Evolutionary conservation across 2,797 vertebrate genomes (phyloP).

Genomic region (Percopsis omiscomaycus): DNA sequence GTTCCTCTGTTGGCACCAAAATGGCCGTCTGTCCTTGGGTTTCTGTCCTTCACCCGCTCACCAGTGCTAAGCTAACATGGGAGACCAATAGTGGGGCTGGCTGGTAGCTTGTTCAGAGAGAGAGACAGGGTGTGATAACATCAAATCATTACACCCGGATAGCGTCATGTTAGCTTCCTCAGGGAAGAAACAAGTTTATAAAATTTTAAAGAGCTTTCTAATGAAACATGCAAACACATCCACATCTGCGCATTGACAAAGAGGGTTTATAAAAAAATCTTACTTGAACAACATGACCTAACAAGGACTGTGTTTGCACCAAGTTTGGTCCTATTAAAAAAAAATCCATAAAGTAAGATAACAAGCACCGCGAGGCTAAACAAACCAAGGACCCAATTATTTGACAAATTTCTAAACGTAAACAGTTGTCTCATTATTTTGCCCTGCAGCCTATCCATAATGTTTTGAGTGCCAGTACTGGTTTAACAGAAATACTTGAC

Average conservation of each 20-base stretch:
- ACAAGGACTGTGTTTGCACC: no score
- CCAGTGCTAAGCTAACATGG: slow-evolving; percentile 17
- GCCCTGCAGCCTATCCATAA: no score
- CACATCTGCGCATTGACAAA: background rate
- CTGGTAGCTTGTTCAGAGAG: slow-evolving; percentile 4
- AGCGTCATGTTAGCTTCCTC: slow-evolving; percentile 6
- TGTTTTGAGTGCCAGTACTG: no score
- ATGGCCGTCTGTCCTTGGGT: slow-evolving; percentile 64
- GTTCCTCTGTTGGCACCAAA: slow-evolving; percentile 31
- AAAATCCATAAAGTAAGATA: no score
- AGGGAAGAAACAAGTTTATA: slow-evolving; percentile 5
- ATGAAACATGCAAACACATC: background rate
- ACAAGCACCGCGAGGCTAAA: no score
- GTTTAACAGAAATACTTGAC: no score
- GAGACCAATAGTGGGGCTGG: slow-evolving; percentile 4
- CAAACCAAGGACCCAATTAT: no score
- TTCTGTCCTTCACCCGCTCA: slow-evolving; percentile 36
- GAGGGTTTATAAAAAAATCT: no score
- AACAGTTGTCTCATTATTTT: no score
- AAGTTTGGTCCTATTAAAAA: no score
- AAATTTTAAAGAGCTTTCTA: background rate
- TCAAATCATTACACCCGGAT: slow-evolving; percentile 4
- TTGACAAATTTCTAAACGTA: no score
- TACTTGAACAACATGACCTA: no score
- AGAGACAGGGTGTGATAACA: background rate